A percentile compares a stretch with the other conserved stretches of the same genome.
Evolutionary conservation across 2,797 vertebrate genomes (phyloP).

Genomic region (Sebastes alutus): DNA sequence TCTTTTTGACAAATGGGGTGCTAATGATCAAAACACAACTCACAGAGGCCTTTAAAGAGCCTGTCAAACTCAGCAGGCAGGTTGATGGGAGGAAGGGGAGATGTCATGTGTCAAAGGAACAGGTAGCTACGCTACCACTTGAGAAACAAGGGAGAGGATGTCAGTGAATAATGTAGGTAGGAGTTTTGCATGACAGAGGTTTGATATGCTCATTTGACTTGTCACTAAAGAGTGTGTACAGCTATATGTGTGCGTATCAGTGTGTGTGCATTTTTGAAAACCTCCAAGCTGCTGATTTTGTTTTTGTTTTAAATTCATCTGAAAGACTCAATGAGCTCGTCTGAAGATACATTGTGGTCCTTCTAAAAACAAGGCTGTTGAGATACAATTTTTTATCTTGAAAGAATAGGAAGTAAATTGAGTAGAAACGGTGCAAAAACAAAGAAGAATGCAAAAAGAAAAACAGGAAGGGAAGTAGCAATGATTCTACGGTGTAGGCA

Average conservation of each 20-base stretch:
- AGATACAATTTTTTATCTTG: not conserved
- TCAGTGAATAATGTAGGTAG: slow-evolving; percentile 36
- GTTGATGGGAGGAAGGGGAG: slow-evolving; percentile 38
- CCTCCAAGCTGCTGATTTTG: slow-evolving; percentile 4
- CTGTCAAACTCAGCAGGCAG: slow-evolving; percentile 38
- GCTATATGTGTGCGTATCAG: not conserved
- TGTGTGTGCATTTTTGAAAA: slow-evolving; percentile 1
- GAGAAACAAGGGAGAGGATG: slow-evolving; percentile 27
- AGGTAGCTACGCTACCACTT: slow-evolving; percentile 12
- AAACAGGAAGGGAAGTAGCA: not conserved
- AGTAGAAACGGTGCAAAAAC: not conserved
- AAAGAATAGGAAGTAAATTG: not conserved
- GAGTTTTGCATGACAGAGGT: slow-evolving; percentile 21
- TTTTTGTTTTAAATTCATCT: not conserved
- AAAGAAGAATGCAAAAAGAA: not conserved
- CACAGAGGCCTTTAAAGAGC: slow-evolving; percentile 37
- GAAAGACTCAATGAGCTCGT: not conserved
- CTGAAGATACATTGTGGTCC: not conserved
- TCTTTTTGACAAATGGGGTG: slow-evolving; percentile 49
- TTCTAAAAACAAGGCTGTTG: not conserved
- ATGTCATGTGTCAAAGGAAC: slow-evolving; percentile 47
- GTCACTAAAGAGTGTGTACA: not conserved
- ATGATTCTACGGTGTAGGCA: not conserved
- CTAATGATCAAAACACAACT: slow-evolving; percentile 52
- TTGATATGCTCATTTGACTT: slow-evolving; percentile 38